Conservation (phyloP, 2,888 invertebrate genomes). For the Leptura quadrifasciata region DNA sequence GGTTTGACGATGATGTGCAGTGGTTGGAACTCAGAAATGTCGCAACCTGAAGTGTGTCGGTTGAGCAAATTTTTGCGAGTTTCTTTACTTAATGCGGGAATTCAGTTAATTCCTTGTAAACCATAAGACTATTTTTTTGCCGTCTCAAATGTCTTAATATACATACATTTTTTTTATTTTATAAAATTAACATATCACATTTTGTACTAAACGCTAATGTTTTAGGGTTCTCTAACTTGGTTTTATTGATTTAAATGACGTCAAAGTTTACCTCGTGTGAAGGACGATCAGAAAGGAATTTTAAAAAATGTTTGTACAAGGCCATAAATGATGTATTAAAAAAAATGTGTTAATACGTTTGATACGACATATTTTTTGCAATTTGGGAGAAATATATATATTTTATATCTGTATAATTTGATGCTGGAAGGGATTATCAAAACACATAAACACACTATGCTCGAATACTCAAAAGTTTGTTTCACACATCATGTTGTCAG, state of each 20-base stretch:
- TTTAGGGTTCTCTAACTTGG: not conserved
- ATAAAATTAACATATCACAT: slow-evolving; percentile 42
- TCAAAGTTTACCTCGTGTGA: too few relatives aligned
- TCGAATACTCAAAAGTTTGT: too few relatives aligned
- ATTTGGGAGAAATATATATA: too few relatives aligned
- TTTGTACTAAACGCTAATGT: not conserved
- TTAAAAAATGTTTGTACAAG: too few relatives aligned
- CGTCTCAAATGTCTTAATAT: slow-evolving; percentile 17
- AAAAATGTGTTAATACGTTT: too few relatives aligned
- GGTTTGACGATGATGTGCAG: slow-evolving; percentile 80
- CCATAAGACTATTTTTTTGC: slow-evolving; percentile 29
- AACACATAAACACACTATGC: too few relatives aligned
- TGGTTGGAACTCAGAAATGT: slow-evolving; percentile 71
- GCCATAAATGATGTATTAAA: too few relatives aligned
- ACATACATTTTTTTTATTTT: slow-evolving; percentile 26
- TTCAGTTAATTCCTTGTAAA: slow-evolving; percentile 5
- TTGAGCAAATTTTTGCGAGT: slow-evolving; percentile 23
- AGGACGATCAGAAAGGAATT: too few relatives aligned
- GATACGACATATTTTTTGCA: too few relatives aligned
- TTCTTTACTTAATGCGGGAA: slow-evolving; percentile 36
- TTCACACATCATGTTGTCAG: too few relatives aligned
- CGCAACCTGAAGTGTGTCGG: slow-evolving; percentile 57
- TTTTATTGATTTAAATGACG: not conserved
- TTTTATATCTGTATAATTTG: too few relatives aligned
- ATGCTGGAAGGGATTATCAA: too few relatives aligned